Evolutionary conservation across 2,113 vertebrate species (phyloP).

Genomic region (Edolisoma coerulescens): DNA sequence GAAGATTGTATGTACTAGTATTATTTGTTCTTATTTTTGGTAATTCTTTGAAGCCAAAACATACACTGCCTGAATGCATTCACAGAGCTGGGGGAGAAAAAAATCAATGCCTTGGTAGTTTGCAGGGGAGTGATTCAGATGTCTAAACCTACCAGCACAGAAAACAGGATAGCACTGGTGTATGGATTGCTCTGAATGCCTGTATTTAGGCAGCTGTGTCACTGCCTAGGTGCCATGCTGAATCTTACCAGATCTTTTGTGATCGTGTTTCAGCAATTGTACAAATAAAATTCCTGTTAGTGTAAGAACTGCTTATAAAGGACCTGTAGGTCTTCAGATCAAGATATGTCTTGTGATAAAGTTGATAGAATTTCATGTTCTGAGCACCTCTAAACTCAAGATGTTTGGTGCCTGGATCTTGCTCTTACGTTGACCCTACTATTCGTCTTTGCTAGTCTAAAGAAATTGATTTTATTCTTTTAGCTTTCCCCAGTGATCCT

Average conservation of each 20-base stretch:
- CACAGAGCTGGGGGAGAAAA: background rate
- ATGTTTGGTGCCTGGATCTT: background rate
- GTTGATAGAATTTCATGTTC: background rate
- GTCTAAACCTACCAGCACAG: background rate
- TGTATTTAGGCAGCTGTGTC: background rate
- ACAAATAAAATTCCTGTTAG: background rate
- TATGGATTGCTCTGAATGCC: background rate
- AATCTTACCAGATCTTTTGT: background rate
- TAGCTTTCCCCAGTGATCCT: slow-evolving; percentile 75
- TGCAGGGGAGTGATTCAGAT: background rate
- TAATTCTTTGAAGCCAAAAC: background rate
- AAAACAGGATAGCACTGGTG: background rate
- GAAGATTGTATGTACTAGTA: background rate
- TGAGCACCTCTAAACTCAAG: background rate
- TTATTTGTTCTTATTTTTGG: background rate
- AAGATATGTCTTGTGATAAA: background rate
- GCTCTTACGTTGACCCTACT: background rate
- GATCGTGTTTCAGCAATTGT: background rate
- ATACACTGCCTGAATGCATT: background rate
- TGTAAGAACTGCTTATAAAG: background rate
- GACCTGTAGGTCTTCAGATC: background rate
- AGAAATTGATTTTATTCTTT: slow-evolving; percentile 1
- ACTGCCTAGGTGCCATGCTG: background rate
- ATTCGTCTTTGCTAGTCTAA: background rate
- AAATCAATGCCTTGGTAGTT: background rate